Base-by-base conservation (phyloP, 1,140 invertebrate genomes). In the Dendrolimus punctatus region DNA sequence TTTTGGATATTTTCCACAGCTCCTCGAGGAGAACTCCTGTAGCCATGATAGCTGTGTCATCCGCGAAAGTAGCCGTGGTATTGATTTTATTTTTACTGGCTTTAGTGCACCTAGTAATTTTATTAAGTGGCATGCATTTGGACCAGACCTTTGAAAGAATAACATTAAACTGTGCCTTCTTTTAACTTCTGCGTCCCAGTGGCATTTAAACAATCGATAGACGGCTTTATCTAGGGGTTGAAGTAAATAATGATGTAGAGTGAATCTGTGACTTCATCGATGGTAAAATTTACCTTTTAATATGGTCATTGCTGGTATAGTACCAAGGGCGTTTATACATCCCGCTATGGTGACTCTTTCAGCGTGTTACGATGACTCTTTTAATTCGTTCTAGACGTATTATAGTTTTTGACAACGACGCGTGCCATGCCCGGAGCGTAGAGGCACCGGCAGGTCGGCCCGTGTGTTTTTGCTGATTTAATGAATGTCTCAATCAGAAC, bases 301-400 rank as follows among this genome's bases (percentile, higher is more conserved):
- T 37, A 69, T 57, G 39, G 66, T 60, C 65, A 70, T 74, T 36
- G 65, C 71, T 49, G 76, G 75, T 57, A 71, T 58, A 8, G 36
- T 68, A 45, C 63, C 69, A 47, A 65, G 8, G 10, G 64, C 67
- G 62, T 67, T 73, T 4, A 66, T 69, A 73, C 73, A 85, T 9
- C 64, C 68, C 2, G 77, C 77, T 36, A 86, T 64, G 6, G 82
- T 87, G n/a, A 84, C 73, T 53, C 68, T 86, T 68, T 84, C 68
- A 43, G 66, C 73, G 53, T 85, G 77, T 67, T 87, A 72, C 1
- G 64, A 58, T 8, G 76, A 69, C 9, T 74, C 55, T 10, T 49
- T 76, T n/a, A n/a, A n/a, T n/a, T n/a, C n/a, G n/a, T n/a, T n/a
- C n/a, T n/a, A n/a, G n/a, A n/a, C n/a, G n/a, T n/a, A n/a, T n/a